phyloP scores from a whole-genome alignment of 1,140 invertebrate genomes.

The Drosophila hydei region DNA sequence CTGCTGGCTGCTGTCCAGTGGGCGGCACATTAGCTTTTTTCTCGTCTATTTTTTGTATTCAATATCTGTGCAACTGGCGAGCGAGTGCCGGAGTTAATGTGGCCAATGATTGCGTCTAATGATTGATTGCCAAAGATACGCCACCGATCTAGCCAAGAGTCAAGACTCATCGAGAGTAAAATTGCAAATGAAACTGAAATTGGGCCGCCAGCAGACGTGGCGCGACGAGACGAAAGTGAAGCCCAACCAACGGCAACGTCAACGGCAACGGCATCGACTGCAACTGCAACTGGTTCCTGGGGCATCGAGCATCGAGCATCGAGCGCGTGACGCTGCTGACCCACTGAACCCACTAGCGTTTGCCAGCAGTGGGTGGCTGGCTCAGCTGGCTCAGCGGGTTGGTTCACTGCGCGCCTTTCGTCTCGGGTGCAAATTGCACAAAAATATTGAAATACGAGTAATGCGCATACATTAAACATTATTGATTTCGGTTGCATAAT shows the following conservation, averaged over 20 bases:
- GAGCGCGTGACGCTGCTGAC: slow-evolving; percentile 75
- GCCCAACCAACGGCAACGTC: neutral
- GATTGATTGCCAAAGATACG: slow-evolving; percentile 80
- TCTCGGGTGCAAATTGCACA: slow-evolving; percentile 70
- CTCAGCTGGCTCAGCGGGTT: slow-evolving; percentile 36
- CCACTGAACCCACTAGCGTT: slow-evolving; percentile 65
- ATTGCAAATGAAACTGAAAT: slow-evolving; percentile 79
- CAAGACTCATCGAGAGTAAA: slow-evolving; percentile 59
- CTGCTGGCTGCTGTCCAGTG: slow-evolving; percentile 59
- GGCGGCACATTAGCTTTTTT: slow-evolving; percentile 75
- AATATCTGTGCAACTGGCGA: slow-evolving; percentile 37
- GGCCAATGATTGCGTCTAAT: slow-evolving; percentile 77
- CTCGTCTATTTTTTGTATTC: slow-evolving; percentile 43
- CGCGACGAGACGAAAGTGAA: slow-evolving; percentile 10
- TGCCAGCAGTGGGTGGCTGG: slow-evolving; percentile 59
- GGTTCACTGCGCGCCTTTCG: slow-evolving; percentile 36
- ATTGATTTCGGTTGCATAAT: slow-evolving; percentile 79
- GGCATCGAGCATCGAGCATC: slow-evolving; percentile 37
- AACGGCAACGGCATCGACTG: slow-evolving; percentile 48
- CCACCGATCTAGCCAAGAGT: slow-evolving; percentile 22
- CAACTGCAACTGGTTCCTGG: slow-evolving; percentile 60
- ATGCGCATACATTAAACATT: slow-evolving; percentile 72
- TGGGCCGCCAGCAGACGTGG: slow-evolving; percentile 45
- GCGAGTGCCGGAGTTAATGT: slow-evolving; percentile 73
- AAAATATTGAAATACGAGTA: slow-evolving; percentile 73